Evolutionary conservation across 2,113 vertebrate genomes (phyloP), one percentile per base, ranked within the genome.

Genomic region (Mastomys coucha): DNA sequence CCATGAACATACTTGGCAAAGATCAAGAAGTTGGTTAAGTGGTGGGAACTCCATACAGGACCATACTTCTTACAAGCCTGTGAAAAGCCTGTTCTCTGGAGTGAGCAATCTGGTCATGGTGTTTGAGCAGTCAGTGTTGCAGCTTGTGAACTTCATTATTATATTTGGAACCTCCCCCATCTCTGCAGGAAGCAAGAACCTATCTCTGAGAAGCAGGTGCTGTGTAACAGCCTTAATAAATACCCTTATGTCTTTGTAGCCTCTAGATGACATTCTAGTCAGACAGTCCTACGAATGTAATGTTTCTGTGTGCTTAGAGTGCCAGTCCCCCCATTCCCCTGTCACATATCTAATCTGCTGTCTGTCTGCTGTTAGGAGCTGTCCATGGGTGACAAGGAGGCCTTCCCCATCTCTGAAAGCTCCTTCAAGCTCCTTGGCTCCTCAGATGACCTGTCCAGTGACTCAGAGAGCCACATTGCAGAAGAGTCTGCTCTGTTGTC

Each of bases 391-490:
- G 97, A 97, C 13, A 92, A 77, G 87, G 96, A 97, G 39, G 67
- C 91, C 31, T 2, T 73, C 58, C 93, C 91, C 0, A 0, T 39
- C 77, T 77, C 95, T 0, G 92, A 95, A 76, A 95, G 95, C 0
- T 10, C 96, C 88, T 92, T 98, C 82, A 99, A 98, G 97, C 94
- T 98, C 70, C 99, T 99, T 67, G 99, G 98, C 94, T 99, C 99
- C 80, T 98, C 98, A 3, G 99, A 99, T 56, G 99, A 99, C 97
- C 98, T 99, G 94, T 97, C 92, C 90, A 99, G 98, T 6, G 96
- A 70, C 1, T 51, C 98, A 1, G 99, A 99, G 56, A 80, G 96
- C 89, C 96, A 53, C 2, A 60, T 76, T 8, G 0, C 88, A 0
- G 96, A 98, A 8, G 98, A 98, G 28, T 75, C 97, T 33, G 87